These are phyloP conservation scores for Tragelaphus scriptus DNA, from an alignment of 2,113 vertebrate genomes.

Conservation along the genomic window DNA sequence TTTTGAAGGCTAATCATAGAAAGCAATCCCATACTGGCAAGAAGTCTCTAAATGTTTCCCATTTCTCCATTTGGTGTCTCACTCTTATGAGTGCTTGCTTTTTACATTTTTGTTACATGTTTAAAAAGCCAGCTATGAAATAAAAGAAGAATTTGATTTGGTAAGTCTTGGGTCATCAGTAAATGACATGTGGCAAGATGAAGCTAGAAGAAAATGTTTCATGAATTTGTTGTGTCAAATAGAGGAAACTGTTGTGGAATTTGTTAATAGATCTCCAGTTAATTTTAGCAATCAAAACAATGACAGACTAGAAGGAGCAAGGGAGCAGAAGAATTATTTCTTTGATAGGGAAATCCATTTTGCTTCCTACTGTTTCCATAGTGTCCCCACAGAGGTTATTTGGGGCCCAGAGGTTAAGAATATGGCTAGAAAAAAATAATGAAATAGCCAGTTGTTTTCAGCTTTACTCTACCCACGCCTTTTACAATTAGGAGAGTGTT, in stretches of 20 bases:
- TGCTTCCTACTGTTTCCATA: conserved; percentile 22
- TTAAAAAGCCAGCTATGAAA: background rate
- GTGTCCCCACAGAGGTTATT: conserved; percentile 2
- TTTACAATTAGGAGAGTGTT: background rate
- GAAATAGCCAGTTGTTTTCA: background rate
- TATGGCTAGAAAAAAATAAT: background rate
- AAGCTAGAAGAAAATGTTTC: background rate
- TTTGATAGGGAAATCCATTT: background rate
- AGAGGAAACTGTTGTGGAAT: background rate
- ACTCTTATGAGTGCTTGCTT: background rate
- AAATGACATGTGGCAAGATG: conserved; percentile 19
- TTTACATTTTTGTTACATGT: conserved; percentile 23
- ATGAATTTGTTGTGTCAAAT: background rate
- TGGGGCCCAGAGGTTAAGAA: background rate
- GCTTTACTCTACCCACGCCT: background rate
- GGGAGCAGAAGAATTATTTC: background rate
- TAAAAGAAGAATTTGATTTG: background rate
- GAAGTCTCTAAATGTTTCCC: background rate
- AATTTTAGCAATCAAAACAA: background rate
- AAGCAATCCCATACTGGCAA: background rate
- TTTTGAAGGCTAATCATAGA: conserved; percentile 13
- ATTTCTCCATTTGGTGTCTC: background rate
- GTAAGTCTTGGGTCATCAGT: background rate
- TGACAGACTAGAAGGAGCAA: background rate
- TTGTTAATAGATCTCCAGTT: background rate